Percentiles rank a stretch among this genome's conserved stretches.
Evolutionary conservation across 2,113 vertebrate species (phyloP).

Genomic region (Brachyhypopomus gauderio): DNA sequence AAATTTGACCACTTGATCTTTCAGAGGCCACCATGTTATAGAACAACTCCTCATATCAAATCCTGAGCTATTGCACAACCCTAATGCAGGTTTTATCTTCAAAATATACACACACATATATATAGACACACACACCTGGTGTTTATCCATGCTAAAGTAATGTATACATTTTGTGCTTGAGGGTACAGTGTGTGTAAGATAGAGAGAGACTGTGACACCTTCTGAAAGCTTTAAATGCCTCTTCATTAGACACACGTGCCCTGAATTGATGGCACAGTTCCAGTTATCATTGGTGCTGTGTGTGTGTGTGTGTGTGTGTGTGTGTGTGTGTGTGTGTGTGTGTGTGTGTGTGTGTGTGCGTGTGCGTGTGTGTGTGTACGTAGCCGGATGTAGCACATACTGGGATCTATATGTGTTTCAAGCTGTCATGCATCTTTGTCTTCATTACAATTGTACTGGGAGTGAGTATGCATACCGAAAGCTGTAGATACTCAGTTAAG

Average conservation of each 20-base stretch:
- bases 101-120: neutral
- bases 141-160: constrained; percentile 47
- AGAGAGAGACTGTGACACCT: constrained; percentile 31
- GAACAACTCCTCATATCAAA: neutral
- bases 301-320: constrained; percentile 6
- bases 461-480: constrained; percentile 21
- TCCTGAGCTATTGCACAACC: neutral
- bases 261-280: constrained; percentile 48
- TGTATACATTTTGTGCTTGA: constrained; percentile 17
- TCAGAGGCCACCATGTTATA: neutral
- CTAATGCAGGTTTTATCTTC: neutral
- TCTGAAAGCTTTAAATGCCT: constrained; percentile 49
- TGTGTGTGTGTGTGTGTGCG: neutral
- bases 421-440: constrained; percentile 63
- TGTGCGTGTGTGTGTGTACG: constrained; percentile 15
- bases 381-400: constrained; percentile 22
- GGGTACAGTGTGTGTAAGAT: constrained; percentile 10
- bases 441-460: constrained; percentile 52
- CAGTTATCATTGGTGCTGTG: neutral
- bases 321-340: constrained; percentile 14
- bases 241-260: constrained; percentile 34
- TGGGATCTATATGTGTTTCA: constrained; percentile 55
- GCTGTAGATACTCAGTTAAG: constrained; percentile 37
- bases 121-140: constrained; percentile 17
- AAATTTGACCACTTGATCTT: neutral